Evolutionary conservation across 2,113 vertebrate species (phyloP), one percentile per base, ranked within the genome.

Genomic region (Microtus oregoni): DNA sequence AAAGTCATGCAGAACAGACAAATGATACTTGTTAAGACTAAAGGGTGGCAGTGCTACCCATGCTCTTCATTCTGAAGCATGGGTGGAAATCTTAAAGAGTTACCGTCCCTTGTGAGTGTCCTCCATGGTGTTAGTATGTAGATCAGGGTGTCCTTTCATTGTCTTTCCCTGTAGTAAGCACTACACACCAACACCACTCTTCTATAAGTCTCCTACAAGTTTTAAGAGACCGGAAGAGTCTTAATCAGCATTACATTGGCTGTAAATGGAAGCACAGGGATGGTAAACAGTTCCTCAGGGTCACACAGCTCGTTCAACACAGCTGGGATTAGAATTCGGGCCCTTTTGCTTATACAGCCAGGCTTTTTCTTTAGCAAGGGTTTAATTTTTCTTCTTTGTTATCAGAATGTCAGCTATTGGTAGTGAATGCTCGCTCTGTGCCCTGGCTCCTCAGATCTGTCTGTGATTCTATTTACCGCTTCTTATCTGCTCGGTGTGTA

Each of bases 331-430:
- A 63, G 20, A 85, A 61, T 30, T 30, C 24, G 38, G 9, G 7
- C 10, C 28, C 28, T 82, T 95, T 7, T 26, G 58, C 32, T 47
- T 79, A 8, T 4, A 32, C 8, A 28, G n/a, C 17, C 6, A n/a
- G 81, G 68, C 26, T 61, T 32, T 61, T 68, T 3, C 14, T 87
- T 76, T 44, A 35, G 50, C 38, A 35, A 47, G 32, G 38, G 17
- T 82, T 81, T 94, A 82, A 35, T 63, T 89, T 89, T 68, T 95
- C 22, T 92, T 77, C 52, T 78, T 91, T 92, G 24, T 70, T 70
- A 44, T 85, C n/a, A 70, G 55, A 95, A 65, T 35, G n/a, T 70
- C 67, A 81, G 72, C 11, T 24, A 0, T 63, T 58, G 11, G 72
- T 77, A 50, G 35, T 24, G 82, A 41, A 3, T 9, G 24, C 63